phyloP scores from a whole-genome alignment of 2,113 vertebrate species.

The Oryzias javanicus region DNA sequence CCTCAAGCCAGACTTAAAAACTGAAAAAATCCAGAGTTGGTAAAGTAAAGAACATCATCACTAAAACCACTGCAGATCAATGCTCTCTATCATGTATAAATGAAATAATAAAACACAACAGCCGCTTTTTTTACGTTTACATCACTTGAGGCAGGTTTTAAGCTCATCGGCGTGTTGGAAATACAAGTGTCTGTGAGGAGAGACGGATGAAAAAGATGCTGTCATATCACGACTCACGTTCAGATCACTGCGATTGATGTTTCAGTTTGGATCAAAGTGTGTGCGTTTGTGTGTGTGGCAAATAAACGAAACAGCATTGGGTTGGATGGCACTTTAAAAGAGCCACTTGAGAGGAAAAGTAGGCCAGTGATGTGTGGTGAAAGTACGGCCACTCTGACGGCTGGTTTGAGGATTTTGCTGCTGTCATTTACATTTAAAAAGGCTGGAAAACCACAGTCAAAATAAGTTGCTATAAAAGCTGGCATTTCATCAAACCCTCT shows the following conservation, averaged over 20 bases:
- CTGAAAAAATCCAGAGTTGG: no score
- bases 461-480: not conserved
- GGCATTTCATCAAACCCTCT: slow-evolving; percentile 15
- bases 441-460: not conserved
- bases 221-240: slow-evolving; percentile 46
- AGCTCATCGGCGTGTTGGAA: slow-evolving; percentile 28
- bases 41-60: no score
- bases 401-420: slow-evolving; percentile 21
- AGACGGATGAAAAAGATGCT: slow-evolving; percentile 38
- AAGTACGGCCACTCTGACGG: slow-evolving; percentile 15
- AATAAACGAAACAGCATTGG: slow-evolving; percentile 29
- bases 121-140: slow-evolving; percentile 50
- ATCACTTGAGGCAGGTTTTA: slow-evolving; percentile 22
- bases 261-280: slow-evolving; percentile 8
- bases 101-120: slow-evolving; percentile 37
- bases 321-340: slow-evolving; percentile 51
- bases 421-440: slow-evolving; percentile 19
- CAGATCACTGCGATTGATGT: slow-evolving; percentile 30
- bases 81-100: not conserved
- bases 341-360: slow-evolving; percentile 50
- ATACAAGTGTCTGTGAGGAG: slow-evolving; percentile 19
- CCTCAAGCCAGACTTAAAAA: no score
- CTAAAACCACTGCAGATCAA: no score
- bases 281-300: slow-evolving; percentile 9
- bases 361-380: slow-evolving; percentile 36